Conservation (phyloP, 2,888 invertebrate genomes). For the Strigamia maritima region DNA sequence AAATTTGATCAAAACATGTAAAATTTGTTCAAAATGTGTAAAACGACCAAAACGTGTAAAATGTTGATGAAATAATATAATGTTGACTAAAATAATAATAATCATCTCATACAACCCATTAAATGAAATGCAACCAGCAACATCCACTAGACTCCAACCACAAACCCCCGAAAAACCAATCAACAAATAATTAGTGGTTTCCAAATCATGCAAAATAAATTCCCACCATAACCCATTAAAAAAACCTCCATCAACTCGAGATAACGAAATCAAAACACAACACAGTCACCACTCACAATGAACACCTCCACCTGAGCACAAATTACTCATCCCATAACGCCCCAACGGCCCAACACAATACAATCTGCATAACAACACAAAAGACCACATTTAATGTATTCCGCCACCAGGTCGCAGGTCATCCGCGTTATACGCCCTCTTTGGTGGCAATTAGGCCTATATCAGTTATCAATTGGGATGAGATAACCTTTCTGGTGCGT, state of each 20-base stretch:
- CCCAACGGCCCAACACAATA: not conserved
- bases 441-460: not conserved
- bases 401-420: not conserved
- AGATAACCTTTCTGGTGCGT: not conserved
- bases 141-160: too few relatives aligned
- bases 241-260: not conserved
- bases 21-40: too few relatives aligned
- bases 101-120: too few relatives aligned
- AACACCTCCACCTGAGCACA: not conserved
- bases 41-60: too few relatives aligned
- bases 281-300: not conserved
- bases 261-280: not conserved
- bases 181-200: too few relatives aligned
- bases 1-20: too few relatives aligned
- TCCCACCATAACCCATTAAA: not conserved
- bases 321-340: slow-evolving; percentile 1
- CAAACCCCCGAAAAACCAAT: not conserved
- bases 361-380: not conserved
- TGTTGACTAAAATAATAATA: too few relatives aligned
- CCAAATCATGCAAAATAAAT: not conserved
- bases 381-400: not conserved
- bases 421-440: not conserved
- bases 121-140: too few relatives aligned
- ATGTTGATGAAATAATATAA: too few relatives aligned
- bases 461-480: slow-evolving; percentile 4